Evolutionary conservation across 2,113 vertebrate species (phyloP).

Genomic region (Eleginops maclovinus): DNA sequence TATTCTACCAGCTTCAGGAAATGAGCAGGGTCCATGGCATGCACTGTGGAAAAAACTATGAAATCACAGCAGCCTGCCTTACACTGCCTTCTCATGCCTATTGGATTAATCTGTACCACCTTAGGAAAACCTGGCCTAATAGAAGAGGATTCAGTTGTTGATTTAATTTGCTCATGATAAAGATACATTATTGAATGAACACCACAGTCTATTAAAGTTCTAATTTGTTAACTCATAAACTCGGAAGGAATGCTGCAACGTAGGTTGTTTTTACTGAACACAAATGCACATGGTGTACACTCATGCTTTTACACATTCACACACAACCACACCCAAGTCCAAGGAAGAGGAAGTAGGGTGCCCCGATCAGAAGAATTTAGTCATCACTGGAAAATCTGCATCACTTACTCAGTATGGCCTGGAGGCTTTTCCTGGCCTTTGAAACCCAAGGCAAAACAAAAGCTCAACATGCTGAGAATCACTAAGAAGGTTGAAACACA

Average conservation of each 20-base stretch:
- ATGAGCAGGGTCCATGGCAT: constrained; percentile 66
- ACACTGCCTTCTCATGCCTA: constrained; percentile 40
- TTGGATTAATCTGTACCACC: constrained; percentile 50
- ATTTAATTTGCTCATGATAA: constrained; percentile 30
- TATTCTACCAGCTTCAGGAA: constrained; percentile 74
- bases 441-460: constrained; percentile 68
- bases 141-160: not conserved
- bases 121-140: constrained; percentile 26
- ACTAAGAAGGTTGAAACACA: constrained; percentile 23
- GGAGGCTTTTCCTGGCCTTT: constrained; percentile 65
- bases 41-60: constrained; percentile 64
- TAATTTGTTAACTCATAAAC: not conserved
- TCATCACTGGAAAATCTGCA: constrained; percentile 80
- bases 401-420: constrained; percentile 58
- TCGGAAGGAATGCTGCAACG: not conserved
- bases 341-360: constrained; percentile 50
- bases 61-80: constrained; percentile 54
- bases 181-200: not conserved
- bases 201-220: not conserved
- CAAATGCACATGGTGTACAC: constrained; percentile 16
- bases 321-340: constrained; percentile 38
- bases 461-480: constrained; percentile 52
- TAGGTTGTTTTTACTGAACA: constrained; percentile 3
- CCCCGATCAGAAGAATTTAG: constrained; percentile 72
- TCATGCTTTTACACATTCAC: constrained; percentile 15